Base-by-base conservation (phyloP, 2,113 vertebrate genomes). In the Gavia stellata region DNA sequence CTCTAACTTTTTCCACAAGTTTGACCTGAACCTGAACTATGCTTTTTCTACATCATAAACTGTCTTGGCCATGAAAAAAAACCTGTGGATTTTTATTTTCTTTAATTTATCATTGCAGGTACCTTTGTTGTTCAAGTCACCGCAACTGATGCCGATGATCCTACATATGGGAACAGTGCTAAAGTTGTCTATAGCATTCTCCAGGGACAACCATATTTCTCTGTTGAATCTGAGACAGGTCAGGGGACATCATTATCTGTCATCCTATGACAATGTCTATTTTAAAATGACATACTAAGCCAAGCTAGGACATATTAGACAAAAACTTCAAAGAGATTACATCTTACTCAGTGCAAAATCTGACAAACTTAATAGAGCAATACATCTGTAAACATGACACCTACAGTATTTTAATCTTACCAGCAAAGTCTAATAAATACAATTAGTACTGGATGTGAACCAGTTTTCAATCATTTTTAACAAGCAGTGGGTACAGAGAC, bases 151-250 rank as follows among this genome's bases (percentile, higher is more conserved):
- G 99, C 99, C 0, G 99, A 99, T 55, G 99, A 99, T 88, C 97
- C 99, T 58, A 99, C 99, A 0, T 99, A 99, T 7, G 99, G 99
- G 21, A 99, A 99, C 97, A 99, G 99, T 36, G 99, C 99, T 94
- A 98, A 94, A 97, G 98, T 99, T 92, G 99, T 99, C 88, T 99
- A 99, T 94, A 99, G 99, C 96, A 99, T 99, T 97, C 98, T 99
- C 66, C 98, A 99, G 97, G 99, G 99, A n/a, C 99, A 99, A 93
- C 99, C 99, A 14, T 99, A 99, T 97, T 99, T 99, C 97, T 99
- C 99, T 0, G 99, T 99, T 8, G 99, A 99, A 94, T 98, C 99
- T 7, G 99, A 99, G 80, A 99, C 99, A 96, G 99, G 99, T 99
- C 90, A 97, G 99, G 88, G 81, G 92, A 95, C 84, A 42, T 97